Evolutionary conservation across 2,113 vertebrate species (phyloP).

Genomic region (Mystacornis crossleyi): DNA sequence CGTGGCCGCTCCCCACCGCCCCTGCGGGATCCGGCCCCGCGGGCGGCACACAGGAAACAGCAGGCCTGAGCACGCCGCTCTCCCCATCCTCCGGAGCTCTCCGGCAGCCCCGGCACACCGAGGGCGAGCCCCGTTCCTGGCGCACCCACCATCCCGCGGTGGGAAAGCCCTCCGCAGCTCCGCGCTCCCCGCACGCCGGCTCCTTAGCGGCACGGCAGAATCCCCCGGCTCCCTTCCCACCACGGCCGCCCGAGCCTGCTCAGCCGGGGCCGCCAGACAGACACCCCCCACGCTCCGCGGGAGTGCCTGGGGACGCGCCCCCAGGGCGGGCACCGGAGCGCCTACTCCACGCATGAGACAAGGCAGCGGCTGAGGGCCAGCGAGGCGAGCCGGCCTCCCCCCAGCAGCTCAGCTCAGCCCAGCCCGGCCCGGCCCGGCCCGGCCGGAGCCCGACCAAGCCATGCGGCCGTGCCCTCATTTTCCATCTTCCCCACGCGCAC

Average conservation of each 20-base stretch:
- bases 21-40: background rate
- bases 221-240: background rate
- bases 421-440: background rate
- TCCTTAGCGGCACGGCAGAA: too few species aligned
- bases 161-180: background rate
- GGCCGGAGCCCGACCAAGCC: background rate
- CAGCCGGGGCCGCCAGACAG: background rate
- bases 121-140: accelerated
- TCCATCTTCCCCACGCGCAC: background rate
- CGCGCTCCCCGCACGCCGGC: too few species aligned
- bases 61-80: background rate
- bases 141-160: accelerated
- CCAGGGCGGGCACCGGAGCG: too few species aligned
- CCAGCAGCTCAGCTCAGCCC: background rate
- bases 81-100: background rate
- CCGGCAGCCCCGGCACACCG: too few species aligned
- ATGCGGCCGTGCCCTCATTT: background rate
- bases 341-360: accelerated
- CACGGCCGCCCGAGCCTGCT: too few species aligned
- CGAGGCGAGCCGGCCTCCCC: background rate
- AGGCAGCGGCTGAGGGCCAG: background rate
- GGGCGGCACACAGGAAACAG: background rate
- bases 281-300: too few species aligned
- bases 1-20: background rate
- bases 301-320: background rate